Conservation (phyloP, 2,888 invertebrate genomes). For the Philereme vetulata region DNA sequence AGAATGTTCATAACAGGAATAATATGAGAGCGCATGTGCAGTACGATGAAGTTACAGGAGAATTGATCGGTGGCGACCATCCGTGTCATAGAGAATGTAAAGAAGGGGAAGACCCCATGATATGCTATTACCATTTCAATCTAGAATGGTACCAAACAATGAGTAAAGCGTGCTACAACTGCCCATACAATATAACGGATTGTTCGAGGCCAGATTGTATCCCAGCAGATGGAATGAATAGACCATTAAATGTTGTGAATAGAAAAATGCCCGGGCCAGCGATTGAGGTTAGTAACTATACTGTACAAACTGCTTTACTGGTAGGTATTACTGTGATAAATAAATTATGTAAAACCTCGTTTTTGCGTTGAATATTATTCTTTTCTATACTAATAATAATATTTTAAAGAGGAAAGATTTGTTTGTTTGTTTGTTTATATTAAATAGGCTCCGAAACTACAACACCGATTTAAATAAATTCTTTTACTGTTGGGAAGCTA, state of each 20-base stretch:
- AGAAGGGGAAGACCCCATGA: constrained; percentile 84
- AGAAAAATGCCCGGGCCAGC: constrained; percentile 94
- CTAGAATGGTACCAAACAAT: constrained; percentile 93
- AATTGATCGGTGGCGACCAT: constrained; percentile 69
- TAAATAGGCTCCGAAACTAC: no score
- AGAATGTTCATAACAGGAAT: constrained; percentile 47
- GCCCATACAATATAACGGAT: constrained; percentile 89
- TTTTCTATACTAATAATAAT: no score
- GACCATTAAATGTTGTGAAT: constrained; percentile 91
- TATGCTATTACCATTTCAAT: constrained; percentile 89
- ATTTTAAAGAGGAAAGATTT: no score
- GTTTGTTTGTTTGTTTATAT: no score
- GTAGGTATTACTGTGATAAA: no score
- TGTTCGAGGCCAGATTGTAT: constrained; percentile 92
- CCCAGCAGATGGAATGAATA: constrained; percentile 90
- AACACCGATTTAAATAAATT: no score
- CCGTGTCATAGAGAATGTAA: constrained; percentile 88
- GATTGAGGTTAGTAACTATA: constrained; percentile 86
- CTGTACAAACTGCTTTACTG: no score
- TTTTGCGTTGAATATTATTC: no score
- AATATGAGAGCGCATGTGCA: constrained; percentile 63
- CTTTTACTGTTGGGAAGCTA: no score
- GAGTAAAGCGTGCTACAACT: constrained; percentile 94
- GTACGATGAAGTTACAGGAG: constrained; percentile 76
- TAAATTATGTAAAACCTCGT: no score